phyloP scores from a whole-genome alignment of 2,113 vertebrate genomes.

The Mus spicilegus region DNA sequence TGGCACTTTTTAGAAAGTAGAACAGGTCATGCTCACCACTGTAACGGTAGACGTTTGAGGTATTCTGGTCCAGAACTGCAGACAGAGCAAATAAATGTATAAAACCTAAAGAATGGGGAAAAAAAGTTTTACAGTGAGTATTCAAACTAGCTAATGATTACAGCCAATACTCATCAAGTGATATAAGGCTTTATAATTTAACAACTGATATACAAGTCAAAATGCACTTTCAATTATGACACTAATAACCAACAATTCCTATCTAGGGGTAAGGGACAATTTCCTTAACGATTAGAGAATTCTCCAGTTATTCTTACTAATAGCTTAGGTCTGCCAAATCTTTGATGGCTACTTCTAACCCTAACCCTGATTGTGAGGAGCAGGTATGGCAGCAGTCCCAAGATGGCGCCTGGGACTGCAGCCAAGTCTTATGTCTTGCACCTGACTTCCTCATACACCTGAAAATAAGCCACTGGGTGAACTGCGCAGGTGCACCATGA shows the following conservation, averaged over 20 bases:
- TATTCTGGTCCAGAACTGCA: constrained; percentile 99
- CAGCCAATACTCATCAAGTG: constrained; percentile 51
- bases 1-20: not conserved
- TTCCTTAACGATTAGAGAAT: constrained; percentile 8
- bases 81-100: constrained; percentile 98
- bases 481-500: too few relatives aligned
- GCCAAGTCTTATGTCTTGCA: too few relatives aligned
- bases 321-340: not conserved
- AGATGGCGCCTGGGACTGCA: too few relatives aligned
- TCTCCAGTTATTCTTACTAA: not conserved
- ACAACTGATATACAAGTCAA: constrained; percentile 24
- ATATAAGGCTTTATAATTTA: not conserved
- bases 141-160: constrained; percentile 48
- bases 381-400: too few relatives aligned
- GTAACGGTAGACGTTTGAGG: constrained; percentile 96
- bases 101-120: constrained; percentile 90
- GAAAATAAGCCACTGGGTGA: too few relatives aligned
- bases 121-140: constrained; percentile 11
- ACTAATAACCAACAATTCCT: not conserved
- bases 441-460: too few relatives aligned
- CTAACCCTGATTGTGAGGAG: too few relatives aligned
- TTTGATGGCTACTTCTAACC: not conserved
- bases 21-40: constrained; percentile 90
- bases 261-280: not conserved
- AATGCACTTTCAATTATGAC: constrained; percentile 44